A percentile compares a stretch with the other conserved stretches of the same genome.
Evolutionary conservation across 2,797 vertebrate species (phyloP).

Genomic region (Remorina albescens): DNA sequence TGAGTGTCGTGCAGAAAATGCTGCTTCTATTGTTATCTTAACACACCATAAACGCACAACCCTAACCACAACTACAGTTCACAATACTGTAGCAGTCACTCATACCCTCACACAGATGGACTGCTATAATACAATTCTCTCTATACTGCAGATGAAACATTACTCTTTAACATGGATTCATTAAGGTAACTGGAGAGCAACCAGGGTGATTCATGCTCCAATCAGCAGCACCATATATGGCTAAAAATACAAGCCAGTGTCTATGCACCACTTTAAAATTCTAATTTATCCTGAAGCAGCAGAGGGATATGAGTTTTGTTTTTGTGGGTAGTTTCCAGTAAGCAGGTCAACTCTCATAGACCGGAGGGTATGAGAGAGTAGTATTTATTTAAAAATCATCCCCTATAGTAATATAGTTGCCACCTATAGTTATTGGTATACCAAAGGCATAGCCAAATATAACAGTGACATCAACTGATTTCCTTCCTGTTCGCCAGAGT

Average conservation of each 20-base stretch:
- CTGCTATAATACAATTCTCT: not conserved
- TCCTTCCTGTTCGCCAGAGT: not conserved
- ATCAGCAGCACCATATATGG: constrained; percentile 57
- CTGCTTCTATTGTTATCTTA: constrained; percentile 9
- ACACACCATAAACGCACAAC: constrained; percentile 19
- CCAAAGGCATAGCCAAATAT: not conserved
- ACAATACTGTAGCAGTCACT: constrained; percentile 16
- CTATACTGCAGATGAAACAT: constrained; percentile 29
- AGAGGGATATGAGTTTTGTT: no score
- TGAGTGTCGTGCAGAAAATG: constrained; percentile 9
- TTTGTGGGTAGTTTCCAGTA: constrained; percentile 78
- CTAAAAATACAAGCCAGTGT: constrained; percentile 19
- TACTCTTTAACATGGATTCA: constrained; percentile 23
- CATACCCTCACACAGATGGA: not conserved
- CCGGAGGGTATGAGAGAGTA: constrained; percentile 43
- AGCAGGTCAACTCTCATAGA: constrained; percentile 61
- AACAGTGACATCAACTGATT: not conserved
- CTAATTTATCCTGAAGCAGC: constrained; percentile 3
- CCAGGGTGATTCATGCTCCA: constrained; percentile 30
- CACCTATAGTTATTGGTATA: no score
- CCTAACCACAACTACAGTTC: constrained; percentile 26
- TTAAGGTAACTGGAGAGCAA: constrained; percentile 8
- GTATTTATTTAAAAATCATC: no score
- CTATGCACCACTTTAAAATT: constrained; percentile 12
- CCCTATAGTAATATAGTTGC: no score